phyloP scores from a whole-genome alignment of 2,888 invertebrate genomes.

The Eurois occulta region DNA sequence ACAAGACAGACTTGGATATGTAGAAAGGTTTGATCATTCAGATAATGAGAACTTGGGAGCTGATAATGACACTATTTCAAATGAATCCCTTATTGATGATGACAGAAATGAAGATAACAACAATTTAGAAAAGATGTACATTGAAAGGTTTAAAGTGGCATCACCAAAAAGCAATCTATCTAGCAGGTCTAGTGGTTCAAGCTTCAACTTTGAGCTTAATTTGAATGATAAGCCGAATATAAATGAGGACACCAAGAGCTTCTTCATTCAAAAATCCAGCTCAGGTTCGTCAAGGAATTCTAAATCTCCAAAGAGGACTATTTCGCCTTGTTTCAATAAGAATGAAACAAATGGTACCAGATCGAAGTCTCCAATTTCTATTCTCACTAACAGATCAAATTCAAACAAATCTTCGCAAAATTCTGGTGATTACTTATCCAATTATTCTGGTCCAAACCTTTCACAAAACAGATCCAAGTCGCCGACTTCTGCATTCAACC shows the following conservation, averaged over 20 bases:
- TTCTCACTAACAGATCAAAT: slow-evolving; percentile 69
- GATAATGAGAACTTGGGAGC: slow-evolving; percentile 51
- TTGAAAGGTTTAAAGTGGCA: slow-evolving; percentile 80
- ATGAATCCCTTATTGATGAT: slow-evolving; percentile 69
- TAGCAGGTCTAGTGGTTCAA: slow-evolving; percentile 65
- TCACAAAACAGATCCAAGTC: slow-evolving; percentile 75
- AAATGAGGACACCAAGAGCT: slow-evolving; percentile 72
- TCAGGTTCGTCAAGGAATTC: slow-evolving; percentile 71
- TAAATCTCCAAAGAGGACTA: slow-evolving; percentile 71
- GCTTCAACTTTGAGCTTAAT: slow-evolving; percentile 62
- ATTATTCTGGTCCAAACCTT: slow-evolving; percentile 59
- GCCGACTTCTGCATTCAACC: slow-evolving; percentile 76
- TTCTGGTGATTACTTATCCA: slow-evolving; percentile 53
- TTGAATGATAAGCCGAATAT: slow-evolving; percentile 60
- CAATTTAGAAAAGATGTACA: slow-evolving; percentile 84
- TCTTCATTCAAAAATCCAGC: slow-evolving; percentile 79
- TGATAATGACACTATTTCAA: slow-evolving; percentile 66
- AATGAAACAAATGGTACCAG: slow-evolving; percentile 61
- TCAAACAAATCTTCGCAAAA: slow-evolving; percentile 57
- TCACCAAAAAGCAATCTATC: slow-evolving; percentile 76
- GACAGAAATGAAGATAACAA: slow-evolving; percentile 78
- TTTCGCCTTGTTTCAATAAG: slow-evolving; percentile 64
- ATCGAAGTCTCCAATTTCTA: slow-evolving; percentile 77
- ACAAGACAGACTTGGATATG: slow-evolving; percentile 68
- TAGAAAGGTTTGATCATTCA: slow-evolving; percentile 63